Percentiles rank a stretch among this genome's conserved stretches.
Evolutionary conservation across 2,888 invertebrate species (phyloP).

Genomic region (Acanthoscelides obtectus): DNA sequence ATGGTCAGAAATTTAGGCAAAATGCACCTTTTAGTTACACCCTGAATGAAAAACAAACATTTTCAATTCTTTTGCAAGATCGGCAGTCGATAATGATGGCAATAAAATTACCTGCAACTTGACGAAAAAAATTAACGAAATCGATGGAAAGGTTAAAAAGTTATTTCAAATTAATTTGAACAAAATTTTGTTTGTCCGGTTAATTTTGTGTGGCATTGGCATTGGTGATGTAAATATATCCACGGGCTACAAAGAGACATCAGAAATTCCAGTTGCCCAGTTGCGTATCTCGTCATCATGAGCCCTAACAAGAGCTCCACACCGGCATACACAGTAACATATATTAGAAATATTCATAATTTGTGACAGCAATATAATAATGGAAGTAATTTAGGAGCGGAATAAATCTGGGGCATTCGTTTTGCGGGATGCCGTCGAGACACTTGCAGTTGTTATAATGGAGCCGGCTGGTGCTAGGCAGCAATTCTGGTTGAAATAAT

Average conservation of each 20-base stretch:
- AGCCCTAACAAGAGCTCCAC: background rate
- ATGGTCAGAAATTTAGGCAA: no score
- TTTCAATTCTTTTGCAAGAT: no score
- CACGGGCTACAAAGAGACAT: background rate
- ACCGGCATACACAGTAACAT: background rate
- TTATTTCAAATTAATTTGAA: no score
- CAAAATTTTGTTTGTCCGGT: no score
- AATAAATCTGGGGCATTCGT: background rate
- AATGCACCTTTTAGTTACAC: no score
- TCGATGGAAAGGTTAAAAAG: no score
- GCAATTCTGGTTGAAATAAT: slow-evolving; percentile 8
- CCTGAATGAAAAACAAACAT: no score
- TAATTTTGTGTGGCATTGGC: no score
- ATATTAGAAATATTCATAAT: background rate
- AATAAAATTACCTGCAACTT: no score
- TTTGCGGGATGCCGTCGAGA: background rate
- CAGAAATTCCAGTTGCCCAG: background rate
- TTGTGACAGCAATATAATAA: background rate
- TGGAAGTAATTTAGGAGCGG: background rate
- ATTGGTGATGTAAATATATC: background rate
- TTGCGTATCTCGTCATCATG: background rate
- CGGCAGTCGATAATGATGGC: no score
- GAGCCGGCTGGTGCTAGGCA: slow-evolving; percentile 7
- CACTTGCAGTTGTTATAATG: slow-evolving; percentile 10
- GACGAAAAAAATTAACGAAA: no score